Evolutionary conservation across 1,140 invertebrate genomes (phyloP).

Genomic region (Wasmannia auropunctata): DNA sequence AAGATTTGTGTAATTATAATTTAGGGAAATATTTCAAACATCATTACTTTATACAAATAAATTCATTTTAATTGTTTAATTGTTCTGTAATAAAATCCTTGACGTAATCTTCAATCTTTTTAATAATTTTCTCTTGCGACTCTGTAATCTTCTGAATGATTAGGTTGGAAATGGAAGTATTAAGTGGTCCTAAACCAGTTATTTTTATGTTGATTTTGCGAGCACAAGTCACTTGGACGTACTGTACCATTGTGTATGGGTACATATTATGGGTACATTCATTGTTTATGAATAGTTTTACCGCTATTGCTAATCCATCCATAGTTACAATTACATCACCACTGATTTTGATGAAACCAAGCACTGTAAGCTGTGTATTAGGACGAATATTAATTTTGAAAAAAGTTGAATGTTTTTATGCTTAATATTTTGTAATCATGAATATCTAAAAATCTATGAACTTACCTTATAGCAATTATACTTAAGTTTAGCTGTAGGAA

Average conservation of each 20-base stretch:
- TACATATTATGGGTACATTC: too few species aligned
- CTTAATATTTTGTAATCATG: not conserved
- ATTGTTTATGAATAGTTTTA: too few species aligned
- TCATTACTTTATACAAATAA: too few species aligned
- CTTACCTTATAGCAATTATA: slow-evolving; percentile 69
- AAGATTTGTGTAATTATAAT: not conserved
- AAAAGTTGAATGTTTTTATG: not conserved
- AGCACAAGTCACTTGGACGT: too few species aligned
- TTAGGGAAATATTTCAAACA: slow-evolving; percentile 1
- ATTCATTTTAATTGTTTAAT: too few species aligned
- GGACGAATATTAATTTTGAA: not conserved
- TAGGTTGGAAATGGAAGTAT: too few species aligned
- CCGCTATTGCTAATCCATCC: slow-evolving; percentile 55
- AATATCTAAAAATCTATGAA: not conserved
- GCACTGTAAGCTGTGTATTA: slow-evolving; percentile 66
- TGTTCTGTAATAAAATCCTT: too few species aligned
- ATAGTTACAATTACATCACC: slow-evolving; percentile 64
- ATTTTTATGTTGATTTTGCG: too few species aligned
- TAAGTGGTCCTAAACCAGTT: too few species aligned
- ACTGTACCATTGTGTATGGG: slow-evolving; percentile 58
- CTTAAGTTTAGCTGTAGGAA: slow-evolving; percentile 41
- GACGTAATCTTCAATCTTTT: too few species aligned
- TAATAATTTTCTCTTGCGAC: too few species aligned
- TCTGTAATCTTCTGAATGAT: too few species aligned
- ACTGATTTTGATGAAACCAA: slow-evolving; percentile 57